Percentiles rank a stretch among this genome's conserved stretches.
phyloP scores from a whole-genome alignment of 2,888 invertebrate genomes.

The Dusona sp. region DNA sequence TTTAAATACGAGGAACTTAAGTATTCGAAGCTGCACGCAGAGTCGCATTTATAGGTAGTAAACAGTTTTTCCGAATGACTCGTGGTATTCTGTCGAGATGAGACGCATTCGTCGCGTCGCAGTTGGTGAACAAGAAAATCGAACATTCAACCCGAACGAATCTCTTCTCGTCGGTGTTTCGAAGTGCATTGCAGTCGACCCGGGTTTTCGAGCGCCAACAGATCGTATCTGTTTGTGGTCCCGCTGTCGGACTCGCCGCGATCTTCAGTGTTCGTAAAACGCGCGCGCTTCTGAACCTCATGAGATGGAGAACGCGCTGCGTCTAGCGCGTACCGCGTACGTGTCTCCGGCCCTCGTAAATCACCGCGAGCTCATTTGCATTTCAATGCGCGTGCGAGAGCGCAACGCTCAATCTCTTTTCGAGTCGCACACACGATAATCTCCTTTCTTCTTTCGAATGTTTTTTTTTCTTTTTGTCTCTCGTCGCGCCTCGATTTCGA shows the following conservation, averaged over 20 bases:
- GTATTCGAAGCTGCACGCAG: neutral
- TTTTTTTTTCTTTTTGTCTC: conserved; percentile 22
- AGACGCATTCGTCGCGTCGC: conserved; percentile 22
- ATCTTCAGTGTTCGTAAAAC: conserved; percentile 67
- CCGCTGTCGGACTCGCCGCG: conserved; percentile 42
- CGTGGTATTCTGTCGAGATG: conserved; percentile 1
- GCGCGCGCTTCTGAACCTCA: conserved; percentile 55
- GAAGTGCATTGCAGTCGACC: conserved; percentile 48
- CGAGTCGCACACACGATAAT: conserved; percentile 55
- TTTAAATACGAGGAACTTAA: neutral
- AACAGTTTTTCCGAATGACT: conserved; percentile 18
- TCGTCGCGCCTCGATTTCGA: conserved; percentile 10
- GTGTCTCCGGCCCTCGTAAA: conserved; percentile 76
- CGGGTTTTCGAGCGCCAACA: conserved; percentile 28
- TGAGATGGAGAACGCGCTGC: conserved; percentile 26
- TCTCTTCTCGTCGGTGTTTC: conserved; percentile 23
- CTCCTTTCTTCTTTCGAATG: conserved; percentile 37
- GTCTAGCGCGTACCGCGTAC: conserved; percentile 61
- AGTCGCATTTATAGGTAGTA: neutral
- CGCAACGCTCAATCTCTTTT: conserved; percentile 57
- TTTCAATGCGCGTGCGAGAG: conserved; percentile 73
- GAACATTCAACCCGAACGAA: conserved; percentile 63
- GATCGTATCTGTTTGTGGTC: conserved; percentile 65
- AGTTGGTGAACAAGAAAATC: conserved; percentile 50
- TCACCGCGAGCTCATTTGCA: conserved; percentile 77